Evolutionary conservation across 2,113 vertebrate genomes (phyloP).

Genomic region (Etia nguti): DNA sequence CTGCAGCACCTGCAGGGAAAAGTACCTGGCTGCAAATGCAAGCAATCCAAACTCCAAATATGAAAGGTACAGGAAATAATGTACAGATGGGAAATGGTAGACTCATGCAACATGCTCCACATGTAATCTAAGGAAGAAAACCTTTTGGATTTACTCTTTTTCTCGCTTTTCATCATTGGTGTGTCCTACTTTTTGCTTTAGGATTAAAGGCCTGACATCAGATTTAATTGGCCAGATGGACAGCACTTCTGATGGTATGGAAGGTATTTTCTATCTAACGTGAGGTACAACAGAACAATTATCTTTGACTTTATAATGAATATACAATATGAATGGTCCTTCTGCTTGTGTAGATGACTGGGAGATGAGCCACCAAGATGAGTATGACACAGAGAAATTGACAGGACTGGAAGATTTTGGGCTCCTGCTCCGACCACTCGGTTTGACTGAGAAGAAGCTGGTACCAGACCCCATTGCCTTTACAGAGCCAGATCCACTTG

Average conservation of each 20-base stretch:
- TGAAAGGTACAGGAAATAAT: conserved; percentile 54
- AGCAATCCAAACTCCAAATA: conserved; percentile 53
- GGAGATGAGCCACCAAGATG: conserved; percentile 68
- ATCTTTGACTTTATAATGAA: background rate
- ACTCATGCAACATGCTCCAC: background rate
- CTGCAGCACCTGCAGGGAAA: conserved; percentile 74
- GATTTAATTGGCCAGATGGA: conserved; percentile 78
- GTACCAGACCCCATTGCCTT: conserved; percentile 77
- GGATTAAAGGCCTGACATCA: conserved; percentile 69
- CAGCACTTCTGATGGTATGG: conserved; percentile 74
- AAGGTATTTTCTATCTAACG: background rate
- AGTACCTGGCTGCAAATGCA: conserved; percentile 69
- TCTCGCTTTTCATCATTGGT: background rate
- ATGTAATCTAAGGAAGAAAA: background rate
- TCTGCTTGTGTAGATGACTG: conserved; percentile 71
- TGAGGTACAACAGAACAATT: background rate
- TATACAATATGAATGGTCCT: background rate
- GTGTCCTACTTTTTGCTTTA: conserved; percentile 23
- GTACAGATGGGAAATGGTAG: background rate
- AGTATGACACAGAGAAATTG: conserved; percentile 63
- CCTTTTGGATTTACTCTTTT: background rate
- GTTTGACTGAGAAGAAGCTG: conserved; percentile 74
- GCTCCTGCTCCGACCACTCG: conserved; percentile 69
- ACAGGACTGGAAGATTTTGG: conserved; percentile 78
- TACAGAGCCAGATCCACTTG: conserved; percentile 74